Percentiles rank a stretch among this genome's conserved stretches.
phyloP scores from a whole-genome alignment of 2,113 vertebrate species.

The Castor canadensis region DNA sequence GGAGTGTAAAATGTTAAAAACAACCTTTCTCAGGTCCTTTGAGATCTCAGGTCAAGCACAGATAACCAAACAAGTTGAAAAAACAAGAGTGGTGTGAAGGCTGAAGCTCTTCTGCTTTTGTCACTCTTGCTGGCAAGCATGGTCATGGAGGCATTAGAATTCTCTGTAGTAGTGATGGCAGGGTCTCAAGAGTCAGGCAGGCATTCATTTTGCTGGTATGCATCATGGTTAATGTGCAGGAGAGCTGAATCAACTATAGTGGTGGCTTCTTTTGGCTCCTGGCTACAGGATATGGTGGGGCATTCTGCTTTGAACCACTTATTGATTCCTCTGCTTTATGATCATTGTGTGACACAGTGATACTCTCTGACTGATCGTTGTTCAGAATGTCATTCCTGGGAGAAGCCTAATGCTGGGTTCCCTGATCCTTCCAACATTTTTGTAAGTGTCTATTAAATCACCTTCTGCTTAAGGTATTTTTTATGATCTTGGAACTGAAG shows the following conservation, averaged over 20 bases:
- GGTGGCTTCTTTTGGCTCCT: neutral
- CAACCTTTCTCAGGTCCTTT: neutral
- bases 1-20: neutral
- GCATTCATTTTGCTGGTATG: neutral
- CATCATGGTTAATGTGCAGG: neutral
- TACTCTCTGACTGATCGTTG: neutral
- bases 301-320: neutral
- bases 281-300: fast-evolving
- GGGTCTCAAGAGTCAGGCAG: neutral
- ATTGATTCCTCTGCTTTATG: too few species aligned
- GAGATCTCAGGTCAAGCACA: neutral
- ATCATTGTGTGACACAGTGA: neutral
- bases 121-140: neutral
- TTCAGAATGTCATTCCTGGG: neutral
- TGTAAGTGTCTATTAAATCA: neutral
- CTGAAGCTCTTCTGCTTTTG: neutral
- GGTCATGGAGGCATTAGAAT: neutral
- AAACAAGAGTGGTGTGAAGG: neutral
- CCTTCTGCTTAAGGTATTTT: neutral
- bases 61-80: neutral
- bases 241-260: neutral
- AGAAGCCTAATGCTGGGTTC: neutral
- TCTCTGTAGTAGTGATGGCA: neutral
- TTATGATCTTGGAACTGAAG: neutral
- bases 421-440: neutral